These are phyloP conservation scores for Serinus canaria DNA, from an alignment of 2,113 vertebrate species.

Conservation along the genomic window DNA sequence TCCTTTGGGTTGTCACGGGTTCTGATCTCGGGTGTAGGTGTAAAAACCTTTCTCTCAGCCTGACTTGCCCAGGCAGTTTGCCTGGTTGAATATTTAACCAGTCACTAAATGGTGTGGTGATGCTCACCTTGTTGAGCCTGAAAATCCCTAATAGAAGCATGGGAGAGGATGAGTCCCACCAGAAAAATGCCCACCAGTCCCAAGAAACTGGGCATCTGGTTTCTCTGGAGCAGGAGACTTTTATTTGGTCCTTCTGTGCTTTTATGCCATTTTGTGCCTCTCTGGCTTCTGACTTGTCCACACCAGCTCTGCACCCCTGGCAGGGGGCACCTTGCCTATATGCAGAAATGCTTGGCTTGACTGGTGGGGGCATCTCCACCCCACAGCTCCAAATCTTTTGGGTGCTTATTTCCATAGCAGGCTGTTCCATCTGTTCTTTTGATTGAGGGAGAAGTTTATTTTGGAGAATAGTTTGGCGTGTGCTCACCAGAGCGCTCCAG, in stretches of 20 bases:
- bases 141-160: fast-evolving
- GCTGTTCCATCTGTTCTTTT: background rate
- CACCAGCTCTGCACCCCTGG: background rate
- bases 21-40: background rate
- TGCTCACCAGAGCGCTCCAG: background rate
- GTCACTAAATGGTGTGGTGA: background rate
- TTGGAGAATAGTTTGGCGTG: background rate
- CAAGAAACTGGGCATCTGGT: background rate
- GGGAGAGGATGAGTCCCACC: background rate
- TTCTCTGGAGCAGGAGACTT: background rate
- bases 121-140: background rate
- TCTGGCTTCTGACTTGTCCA: background rate
- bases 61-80: background rate
- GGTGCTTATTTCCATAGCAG: background rate
- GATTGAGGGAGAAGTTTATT: background rate
- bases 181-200: background rate
- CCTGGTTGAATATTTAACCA: background rate
- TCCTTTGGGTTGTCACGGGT: background rate
- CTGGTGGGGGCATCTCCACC: background rate
- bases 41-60: background rate
- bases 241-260: background rate
- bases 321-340: background rate
- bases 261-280: background rate
- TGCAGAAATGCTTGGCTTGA: background rate
- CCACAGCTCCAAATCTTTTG: background rate